phyloP scores from a whole-genome alignment of 2,888 invertebrate genomes.

The Caenorhabditis uteleia region DNA sequence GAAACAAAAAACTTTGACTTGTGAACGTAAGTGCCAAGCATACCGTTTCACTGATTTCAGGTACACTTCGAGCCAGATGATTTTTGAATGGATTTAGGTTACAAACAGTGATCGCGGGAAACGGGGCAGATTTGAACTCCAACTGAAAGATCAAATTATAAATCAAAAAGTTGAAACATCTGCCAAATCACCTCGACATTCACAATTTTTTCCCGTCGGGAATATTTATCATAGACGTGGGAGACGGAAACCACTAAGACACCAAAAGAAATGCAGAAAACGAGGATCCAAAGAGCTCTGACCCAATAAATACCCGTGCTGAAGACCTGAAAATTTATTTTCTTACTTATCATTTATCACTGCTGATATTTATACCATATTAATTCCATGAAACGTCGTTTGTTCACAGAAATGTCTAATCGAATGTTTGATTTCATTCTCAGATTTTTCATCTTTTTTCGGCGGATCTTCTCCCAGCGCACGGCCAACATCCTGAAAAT shows the following conservation, averaged over 20 bases:
- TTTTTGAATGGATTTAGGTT: slow-evolving; percentile 67
- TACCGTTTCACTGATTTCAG: slow-evolving; percentile 66
- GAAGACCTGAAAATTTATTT: slow-evolving; percentile 27
- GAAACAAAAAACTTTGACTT: slow-evolving; percentile 5
- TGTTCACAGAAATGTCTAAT: slow-evolving; percentile 40
- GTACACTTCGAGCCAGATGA: slow-evolving; percentile 61
- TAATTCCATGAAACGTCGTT: slow-evolving; percentile 46
- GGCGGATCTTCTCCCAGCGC: slow-evolving; percentile 19
- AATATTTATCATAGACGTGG: slow-evolving; percentile 57
- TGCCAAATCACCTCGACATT: slow-evolving; percentile 57
- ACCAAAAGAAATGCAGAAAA: slow-evolving; percentile 42
- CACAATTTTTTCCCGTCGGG: slow-evolving; percentile 64
- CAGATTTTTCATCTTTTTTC: slow-evolving; percentile 7
- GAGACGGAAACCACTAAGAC: slow-evolving; percentile 41
- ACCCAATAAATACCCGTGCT: slow-evolving; percentile 29
- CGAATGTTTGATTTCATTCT: slow-evolving; percentile 13
- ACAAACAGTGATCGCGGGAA: slow-evolving; percentile 68
- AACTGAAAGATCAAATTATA: slow-evolving; percentile 50
- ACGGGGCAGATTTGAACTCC: slow-evolving; percentile 63
- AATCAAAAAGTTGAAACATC: neutral
- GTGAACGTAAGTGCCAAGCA: slow-evolving; percentile 1
- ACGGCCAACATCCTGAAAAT: slow-evolving; percentile 30
- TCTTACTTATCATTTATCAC: neutral
- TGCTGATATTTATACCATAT: slow-evolving; percentile 29
- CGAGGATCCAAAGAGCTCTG: slow-evolving; percentile 48